A percentile compares a stretch with the other conserved stretches of the same genome.
phyloP scores from a whole-genome alignment of 1,140 invertebrate genomes.

The Lamellibrachia luymesi region DNA sequence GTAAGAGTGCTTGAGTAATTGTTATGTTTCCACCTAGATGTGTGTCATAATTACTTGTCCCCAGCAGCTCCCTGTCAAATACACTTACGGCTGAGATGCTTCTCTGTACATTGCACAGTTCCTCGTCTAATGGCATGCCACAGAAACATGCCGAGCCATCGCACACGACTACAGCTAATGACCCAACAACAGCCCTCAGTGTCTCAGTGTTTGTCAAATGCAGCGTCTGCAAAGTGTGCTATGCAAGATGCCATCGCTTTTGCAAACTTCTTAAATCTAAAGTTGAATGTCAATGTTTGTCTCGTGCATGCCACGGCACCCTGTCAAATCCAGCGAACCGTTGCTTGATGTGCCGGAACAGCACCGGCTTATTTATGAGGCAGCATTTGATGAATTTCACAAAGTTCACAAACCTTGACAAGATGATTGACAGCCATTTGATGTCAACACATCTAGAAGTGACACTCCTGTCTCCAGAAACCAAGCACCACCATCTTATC shows the following conservation, averaged over 20 bases:
- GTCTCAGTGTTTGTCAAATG: background rate
- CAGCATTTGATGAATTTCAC: background rate
- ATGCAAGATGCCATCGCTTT: background rate
- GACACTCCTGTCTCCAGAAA: background rate
- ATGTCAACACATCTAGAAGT: background rate
- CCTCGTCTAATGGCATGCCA: background rate
- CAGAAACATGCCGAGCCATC: background rate
- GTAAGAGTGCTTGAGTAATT: no score
- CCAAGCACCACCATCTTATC: background rate
- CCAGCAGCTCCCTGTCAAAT: background rate
- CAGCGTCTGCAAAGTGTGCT: background rate
- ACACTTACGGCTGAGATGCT: background rate
- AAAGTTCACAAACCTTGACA: background rate
- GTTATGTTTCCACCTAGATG: no score
- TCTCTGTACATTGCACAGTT: background rate
- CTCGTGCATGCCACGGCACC: background rate
- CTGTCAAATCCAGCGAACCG: background rate
- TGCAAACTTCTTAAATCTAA: background rate
- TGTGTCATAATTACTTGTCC: no score
- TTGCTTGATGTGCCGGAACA: background rate
- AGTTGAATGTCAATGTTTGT: background rate
- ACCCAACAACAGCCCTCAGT: background rate
- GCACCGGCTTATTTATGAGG: background rate
- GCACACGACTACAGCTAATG: background rate
- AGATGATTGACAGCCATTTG: background rate